Percentiles rank a stretch among this genome's conserved stretches.
phyloP scores from a whole-genome alignment of 2,113 vertebrate genomes.

The Acinonyx jubatus region DNA sequence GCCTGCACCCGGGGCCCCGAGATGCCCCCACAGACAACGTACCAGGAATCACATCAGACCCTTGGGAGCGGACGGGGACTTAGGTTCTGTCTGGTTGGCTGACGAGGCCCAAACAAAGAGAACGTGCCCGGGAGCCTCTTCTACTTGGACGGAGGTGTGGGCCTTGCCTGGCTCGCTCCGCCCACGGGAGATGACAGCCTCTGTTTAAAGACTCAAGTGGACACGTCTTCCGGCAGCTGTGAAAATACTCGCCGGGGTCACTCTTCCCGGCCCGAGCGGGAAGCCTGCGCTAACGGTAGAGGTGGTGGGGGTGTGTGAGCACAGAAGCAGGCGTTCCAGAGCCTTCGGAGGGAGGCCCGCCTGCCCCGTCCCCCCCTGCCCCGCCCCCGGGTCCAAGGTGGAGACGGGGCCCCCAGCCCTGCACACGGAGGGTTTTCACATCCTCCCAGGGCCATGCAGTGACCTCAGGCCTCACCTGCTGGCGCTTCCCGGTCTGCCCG shows the following conservation, averaged over 20 bases:
- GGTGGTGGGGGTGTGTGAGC: rapidly evolving
- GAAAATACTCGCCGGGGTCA: slow-evolving; percentile 38
- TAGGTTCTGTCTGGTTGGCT: rapidly evolving
- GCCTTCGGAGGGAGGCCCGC: no score
- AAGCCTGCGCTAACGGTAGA: rapidly evolving
- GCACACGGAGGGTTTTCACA: rapidly evolving
- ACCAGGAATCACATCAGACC: background rate
- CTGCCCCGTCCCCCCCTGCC: background rate
- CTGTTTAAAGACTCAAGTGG: slow-evolving; percentile 51
- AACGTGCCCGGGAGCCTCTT: background rate
- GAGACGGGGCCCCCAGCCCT: background rate
- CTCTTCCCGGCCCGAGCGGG: background rate
- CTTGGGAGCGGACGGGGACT: rapidly evolving
- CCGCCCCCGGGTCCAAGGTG: no score
- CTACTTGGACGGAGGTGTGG: background rate
- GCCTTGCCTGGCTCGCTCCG: background rate
- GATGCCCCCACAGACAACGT: background rate
- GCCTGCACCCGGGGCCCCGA: rapidly evolving
- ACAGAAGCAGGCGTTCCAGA: rapidly evolving
- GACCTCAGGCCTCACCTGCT: rapidly evolving
- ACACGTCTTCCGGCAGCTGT: slow-evolving; percentile 57
- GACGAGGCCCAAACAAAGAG: background rate
- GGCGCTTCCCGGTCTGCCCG: rapidly evolving
- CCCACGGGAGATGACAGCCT: background rate
- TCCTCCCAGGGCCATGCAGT: rapidly evolving